Percentiles rank a stretch among this genome's conserved stretches.
Evolutionary conservation across 2,888 invertebrate species (phyloP).

Genomic region (Xestoiulus laeticollis): DNA sequence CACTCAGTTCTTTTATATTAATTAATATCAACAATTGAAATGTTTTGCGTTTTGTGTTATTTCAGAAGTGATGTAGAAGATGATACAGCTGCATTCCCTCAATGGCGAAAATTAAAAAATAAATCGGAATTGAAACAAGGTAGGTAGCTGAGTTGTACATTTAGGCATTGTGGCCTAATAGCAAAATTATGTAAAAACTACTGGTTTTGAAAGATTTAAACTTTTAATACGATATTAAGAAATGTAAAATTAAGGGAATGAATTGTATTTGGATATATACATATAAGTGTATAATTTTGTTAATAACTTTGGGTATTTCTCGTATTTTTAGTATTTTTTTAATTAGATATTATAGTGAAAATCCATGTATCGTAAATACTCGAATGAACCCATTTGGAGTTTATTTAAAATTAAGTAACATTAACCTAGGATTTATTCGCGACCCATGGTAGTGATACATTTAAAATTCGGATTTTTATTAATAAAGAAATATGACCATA

Average conservation of each 20-base stretch:
- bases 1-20: neutral
- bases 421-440: no score
- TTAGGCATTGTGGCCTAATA: neutral
- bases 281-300: no score
- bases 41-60: neutral
- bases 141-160: neutral
- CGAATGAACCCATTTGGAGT: no score
- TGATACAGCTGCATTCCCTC: neutral
- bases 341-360: no score
- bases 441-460: no score
- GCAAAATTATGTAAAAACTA: neutral
- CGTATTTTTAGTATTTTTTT: no score
- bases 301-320: no score
- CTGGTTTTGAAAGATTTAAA: neutral
- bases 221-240: neutral
- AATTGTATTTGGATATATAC: no score
- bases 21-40: neutral
- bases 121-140: neutral
- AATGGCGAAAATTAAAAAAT: neutral
- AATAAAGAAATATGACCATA: no score
- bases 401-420: no score
- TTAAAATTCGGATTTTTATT: no score
- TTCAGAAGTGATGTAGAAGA: neutral
- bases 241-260: neutral
- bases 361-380: no score